Conservation (phyloP, 2,888 invertebrate species). For the Megastigmus dorsalis region DNA sequence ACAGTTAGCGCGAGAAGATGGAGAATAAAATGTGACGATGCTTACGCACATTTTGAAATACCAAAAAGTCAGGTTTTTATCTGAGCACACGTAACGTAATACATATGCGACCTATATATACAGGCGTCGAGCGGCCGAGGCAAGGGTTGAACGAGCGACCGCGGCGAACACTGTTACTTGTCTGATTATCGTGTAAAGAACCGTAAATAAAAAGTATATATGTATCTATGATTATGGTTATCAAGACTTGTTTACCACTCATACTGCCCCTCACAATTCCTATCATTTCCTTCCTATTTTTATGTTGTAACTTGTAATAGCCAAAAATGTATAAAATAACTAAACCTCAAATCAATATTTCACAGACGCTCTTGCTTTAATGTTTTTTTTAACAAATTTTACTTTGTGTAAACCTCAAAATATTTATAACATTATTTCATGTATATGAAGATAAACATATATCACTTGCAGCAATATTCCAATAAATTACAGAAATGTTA, state of each 20-base stretch:
- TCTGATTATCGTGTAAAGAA: conserved; percentile 72
- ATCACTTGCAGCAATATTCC: too few species aligned
- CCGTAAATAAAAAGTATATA: conserved; percentile 65
- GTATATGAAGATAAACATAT: too few species aligned
- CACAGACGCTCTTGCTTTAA: too few species aligned
- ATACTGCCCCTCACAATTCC: not conserved
- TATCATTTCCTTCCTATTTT: not conserved
- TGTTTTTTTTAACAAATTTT: too few species aligned
- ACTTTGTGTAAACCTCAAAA: too few species aligned
- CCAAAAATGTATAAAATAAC: too few species aligned
- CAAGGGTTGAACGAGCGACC: conserved; percentile 38
- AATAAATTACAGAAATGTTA: not conserved
- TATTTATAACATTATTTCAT: too few species aligned
- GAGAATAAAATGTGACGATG: conserved; percentile 24
- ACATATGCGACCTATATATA: conserved; percentile 13
- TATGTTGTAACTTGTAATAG: too few species aligned
- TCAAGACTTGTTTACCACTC: conserved; percentile 18
- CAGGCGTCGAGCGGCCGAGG: conserved; percentile 33
- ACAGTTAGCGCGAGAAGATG: not conserved
- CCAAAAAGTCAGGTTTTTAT: conserved; percentile 15
- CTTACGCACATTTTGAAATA: conserved; percentile 36
- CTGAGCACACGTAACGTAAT: conserved; percentile 21
- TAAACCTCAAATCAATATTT: too few species aligned
- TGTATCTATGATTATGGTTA: conserved; percentile 55
- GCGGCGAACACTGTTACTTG: conserved; percentile 69